Conservation (phyloP, 1,140 invertebrate genomes). For the honey bee (Apis mellifera) region DNA sequence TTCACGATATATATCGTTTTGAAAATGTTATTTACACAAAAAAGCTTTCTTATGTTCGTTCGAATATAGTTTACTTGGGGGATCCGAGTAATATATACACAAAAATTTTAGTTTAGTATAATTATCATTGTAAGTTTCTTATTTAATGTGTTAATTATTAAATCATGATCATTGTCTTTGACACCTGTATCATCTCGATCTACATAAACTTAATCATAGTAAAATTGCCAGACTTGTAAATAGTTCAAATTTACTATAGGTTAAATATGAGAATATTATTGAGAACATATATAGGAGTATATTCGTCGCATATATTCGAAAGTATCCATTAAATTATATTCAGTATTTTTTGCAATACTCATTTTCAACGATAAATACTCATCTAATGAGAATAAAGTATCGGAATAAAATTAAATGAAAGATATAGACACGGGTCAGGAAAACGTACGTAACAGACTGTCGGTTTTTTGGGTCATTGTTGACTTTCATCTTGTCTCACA, state of each 20-base stretch:
- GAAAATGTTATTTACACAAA: constrained; percentile 43
- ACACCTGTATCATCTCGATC: constrained; percentile 15
- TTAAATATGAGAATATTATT: constrained; percentile 57
- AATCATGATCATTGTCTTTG: constrained; percentile 38
- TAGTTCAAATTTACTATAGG: constrained; percentile 51
- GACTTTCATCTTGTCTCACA: constrained; percentile 46
- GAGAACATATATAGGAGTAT: constrained; percentile 48
- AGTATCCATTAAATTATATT: constrained; percentile 48
- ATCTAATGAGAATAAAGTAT: constrained; percentile 54
- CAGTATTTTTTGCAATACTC: constrained; percentile 34
- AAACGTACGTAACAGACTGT: constrained; percentile 72
- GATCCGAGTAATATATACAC: constrained; percentile 41
- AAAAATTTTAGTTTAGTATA: constrained; percentile 33
- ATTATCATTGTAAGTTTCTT: constrained; percentile 28
- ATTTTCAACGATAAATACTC: constrained; percentile 45
- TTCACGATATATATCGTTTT: constrained; percentile 16
- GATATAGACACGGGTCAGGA: constrained; percentile 66
- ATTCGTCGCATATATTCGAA: constrained; percentile 52
- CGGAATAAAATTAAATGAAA: constrained; percentile 52
- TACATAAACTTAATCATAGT: constrained; percentile 47
- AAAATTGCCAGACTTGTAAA: constrained; percentile 49
- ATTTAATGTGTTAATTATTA: constrained; percentile 38
- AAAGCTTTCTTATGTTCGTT: constrained; percentile 32
- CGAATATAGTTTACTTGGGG: constrained; percentile 41
- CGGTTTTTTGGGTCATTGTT: constrained; percentile 50